phyloP scores from a whole-genome alignment of 2,888 invertebrate species.

The Kryphioiulus occultus region DNA sequence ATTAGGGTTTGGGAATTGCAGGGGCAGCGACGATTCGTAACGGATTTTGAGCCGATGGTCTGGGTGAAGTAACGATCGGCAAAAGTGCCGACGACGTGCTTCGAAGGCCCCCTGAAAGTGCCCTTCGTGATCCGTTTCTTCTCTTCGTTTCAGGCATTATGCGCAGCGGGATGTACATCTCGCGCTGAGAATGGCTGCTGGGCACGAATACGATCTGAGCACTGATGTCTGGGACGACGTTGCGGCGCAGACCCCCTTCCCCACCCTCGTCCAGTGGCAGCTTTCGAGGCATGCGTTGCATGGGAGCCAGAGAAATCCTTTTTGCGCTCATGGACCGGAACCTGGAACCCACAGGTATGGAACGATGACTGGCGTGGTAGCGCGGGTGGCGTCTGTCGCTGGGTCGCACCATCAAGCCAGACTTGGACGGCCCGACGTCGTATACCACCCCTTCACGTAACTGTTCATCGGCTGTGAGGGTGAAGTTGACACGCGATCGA shows the following conservation, averaged over 20 bases:
- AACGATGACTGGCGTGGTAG: neutral
- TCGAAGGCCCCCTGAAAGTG: neutral
- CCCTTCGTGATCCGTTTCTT: slow-evolving; percentile 21
- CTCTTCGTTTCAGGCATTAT: neutral
- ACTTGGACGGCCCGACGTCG: neutral
- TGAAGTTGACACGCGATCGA: slow-evolving; percentile 35
- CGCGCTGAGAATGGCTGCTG: slow-evolving; percentile 7
- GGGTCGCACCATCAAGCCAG: neutral
- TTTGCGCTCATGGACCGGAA: neutral
- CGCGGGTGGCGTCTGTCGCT: neutral
- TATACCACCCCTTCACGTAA: neutral
- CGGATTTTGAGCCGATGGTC: neutral
- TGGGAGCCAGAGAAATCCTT: neutral
- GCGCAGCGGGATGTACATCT: slow-evolving; percentile 44
- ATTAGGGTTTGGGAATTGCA: neutral
- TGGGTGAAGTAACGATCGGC: neutral
- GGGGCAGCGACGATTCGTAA: neutral
- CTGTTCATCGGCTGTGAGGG: slow-evolving; percentile 5
- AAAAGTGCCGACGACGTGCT: neutral
- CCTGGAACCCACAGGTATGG: slow-evolving; percentile 19
- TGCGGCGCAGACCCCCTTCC: neutral
- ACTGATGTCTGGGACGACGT: slow-evolving; percentile 36
- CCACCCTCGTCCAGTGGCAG: neutral
- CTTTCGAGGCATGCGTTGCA: neutral
- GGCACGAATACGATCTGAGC: slow-evolving; percentile 47